Base-by-base conservation (phyloP, 92 coral and sea anemone species). In the Hydrozoanthus gracilis region DNA sequence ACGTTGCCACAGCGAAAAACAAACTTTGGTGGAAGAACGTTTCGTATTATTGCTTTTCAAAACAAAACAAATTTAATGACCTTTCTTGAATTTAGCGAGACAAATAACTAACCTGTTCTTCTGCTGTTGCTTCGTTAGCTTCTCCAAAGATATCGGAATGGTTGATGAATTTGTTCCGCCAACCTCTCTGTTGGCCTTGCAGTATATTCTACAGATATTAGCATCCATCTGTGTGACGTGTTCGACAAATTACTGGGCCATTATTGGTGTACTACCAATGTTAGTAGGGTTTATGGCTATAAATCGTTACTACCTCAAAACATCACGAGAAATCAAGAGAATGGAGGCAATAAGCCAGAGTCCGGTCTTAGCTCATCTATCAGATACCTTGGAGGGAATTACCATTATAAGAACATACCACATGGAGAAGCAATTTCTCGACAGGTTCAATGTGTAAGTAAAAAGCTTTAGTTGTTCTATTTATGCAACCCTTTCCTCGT, bases 291-390 rank as follows among this genome's bases (percentile, higher is more conserved):
- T 94, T 76, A 56, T 94, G 51, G 87, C 73, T 18, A 95, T 95
- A 4, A 95, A 95, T 91, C 93, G 98, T 90, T 94, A 91, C 77
- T 94, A 94, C 49, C 91, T 94, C 51, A 94, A 94, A 88, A 94
- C 98, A 4, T 94, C 98, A 35, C 93, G 98, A 39, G 98, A 94
- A 73, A 94, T 94, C 89, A 94, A 94, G 82, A 84, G 98, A 68
- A 92, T 94, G 98, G 98, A 94, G 73, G 98, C 98, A 2, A 94
- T 94, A 48, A 94, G 98, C 71, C 98, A 94, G 79, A 94, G 98
- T 51, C 98, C 98, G 51, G 98, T 94, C 68, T 88, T 94, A 47
- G 94, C 98, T 1, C 98, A 94, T 83, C 87, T 94, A 77, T 90
- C 98, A 15, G 98, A 94, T 86, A 94, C 98, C 2, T 87, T 94